A percentile compares a stretch with the other conserved stretches of the same genome.
phyloP scores from a whole-genome alignment of 1,140 invertebrate species.

The Euura saliciscinereae region DNA sequence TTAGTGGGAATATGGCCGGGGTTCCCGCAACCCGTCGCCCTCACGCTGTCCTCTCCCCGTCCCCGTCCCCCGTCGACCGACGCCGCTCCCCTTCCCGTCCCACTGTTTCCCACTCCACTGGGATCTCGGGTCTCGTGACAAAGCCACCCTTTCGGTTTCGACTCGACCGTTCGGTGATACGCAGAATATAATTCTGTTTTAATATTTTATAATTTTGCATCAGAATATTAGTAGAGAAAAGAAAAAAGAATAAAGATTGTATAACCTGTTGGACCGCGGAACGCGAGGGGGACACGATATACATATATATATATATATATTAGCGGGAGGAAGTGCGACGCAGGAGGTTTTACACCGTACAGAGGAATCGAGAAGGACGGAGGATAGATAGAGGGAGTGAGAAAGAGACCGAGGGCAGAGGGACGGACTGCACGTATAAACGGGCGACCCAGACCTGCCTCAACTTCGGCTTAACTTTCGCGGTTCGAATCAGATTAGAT shows the following conservation, averaged over 20 bases:
- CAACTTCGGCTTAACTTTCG: conserved; percentile 53
- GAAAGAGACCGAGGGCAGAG: conserved; percentile 28
- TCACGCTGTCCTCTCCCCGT: conserved; percentile 16
- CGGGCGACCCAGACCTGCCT: conserved; percentile 52
- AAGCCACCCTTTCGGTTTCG: conserved; percentile 5
- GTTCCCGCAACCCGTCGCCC: neutral
- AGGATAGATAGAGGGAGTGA: conserved; percentile 24
- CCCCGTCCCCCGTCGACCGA: conserved; percentile 9
- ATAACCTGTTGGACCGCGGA: conserved; percentile 58
- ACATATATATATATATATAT: too few relatives aligned
- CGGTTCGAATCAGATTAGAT: conserved; percentile 53
- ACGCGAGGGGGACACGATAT: conserved; percentile 20
- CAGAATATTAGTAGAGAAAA: neutral
- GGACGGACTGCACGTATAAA: conserved; percentile 19
- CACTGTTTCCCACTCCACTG: neutral
- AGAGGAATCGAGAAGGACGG: conserved; percentile 7
- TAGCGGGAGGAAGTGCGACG: conserved; percentile 15
- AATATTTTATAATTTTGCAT: too few relatives aligned
- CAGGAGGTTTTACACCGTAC: conserved; percentile 14
- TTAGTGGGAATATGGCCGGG: conserved; percentile 27
- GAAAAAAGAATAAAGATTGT: conserved; percentile 36
- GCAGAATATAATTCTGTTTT: too few relatives aligned
- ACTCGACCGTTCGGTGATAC: conserved; percentile 29
- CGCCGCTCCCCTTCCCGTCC: neutral
- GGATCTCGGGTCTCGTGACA: neutral